phyloP scores from a whole-genome alignment of 2,888 invertebrate genomes.

The Nebria brevicollis region DNA sequence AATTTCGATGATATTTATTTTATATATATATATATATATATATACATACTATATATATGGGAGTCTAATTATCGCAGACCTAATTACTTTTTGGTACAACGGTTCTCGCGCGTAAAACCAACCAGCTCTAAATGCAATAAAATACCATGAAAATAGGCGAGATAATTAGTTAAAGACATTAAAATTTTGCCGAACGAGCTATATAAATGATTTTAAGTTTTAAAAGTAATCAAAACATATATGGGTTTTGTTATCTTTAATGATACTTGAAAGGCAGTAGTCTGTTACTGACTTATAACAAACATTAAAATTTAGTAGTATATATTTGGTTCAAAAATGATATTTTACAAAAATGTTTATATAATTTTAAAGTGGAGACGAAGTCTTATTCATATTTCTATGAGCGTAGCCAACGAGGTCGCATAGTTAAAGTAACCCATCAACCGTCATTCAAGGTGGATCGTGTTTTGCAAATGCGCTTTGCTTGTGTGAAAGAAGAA shows the following conservation, averaged over 20 bases:
- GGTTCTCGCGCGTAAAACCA: constrained; percentile 11
- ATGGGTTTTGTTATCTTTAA: neutral
- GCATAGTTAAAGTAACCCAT: constrained; percentile 22
- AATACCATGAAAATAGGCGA: constrained; percentile 24
- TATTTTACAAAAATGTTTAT: constrained; percentile 17
- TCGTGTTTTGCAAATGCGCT: constrained; percentile 9
- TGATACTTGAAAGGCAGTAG: too few species aligned
- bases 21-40: constrained; percentile 17
- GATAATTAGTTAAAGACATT: constrained; percentile 19
- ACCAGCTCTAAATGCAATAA: constrained; percentile 18
- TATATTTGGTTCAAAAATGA: neutral
- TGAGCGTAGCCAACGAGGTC: neutral
- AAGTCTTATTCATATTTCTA: constrained; percentile 32
- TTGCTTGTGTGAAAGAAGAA: constrained; percentile 10
- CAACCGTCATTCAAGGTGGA: constrained; percentile 16
- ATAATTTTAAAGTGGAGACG: constrained; percentile 31
- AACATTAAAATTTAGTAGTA: neutral
- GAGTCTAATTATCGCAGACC: constrained; percentile 36
- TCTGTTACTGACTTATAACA: too few species aligned
- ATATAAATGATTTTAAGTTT: neutral
- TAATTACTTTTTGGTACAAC: constrained; percentile 35
- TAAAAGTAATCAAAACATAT: neutral
- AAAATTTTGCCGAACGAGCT: neutral
- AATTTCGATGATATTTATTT: constrained; percentile 31
- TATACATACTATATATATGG: constrained; percentile 3